A percentile compares a stretch with the other conserved stretches of the same genome.
These are phyloP conservation scores for Epistrophella euchroma DNA, from an alignment of 2,888 invertebrate species.

Conservation along the genomic window DNA sequence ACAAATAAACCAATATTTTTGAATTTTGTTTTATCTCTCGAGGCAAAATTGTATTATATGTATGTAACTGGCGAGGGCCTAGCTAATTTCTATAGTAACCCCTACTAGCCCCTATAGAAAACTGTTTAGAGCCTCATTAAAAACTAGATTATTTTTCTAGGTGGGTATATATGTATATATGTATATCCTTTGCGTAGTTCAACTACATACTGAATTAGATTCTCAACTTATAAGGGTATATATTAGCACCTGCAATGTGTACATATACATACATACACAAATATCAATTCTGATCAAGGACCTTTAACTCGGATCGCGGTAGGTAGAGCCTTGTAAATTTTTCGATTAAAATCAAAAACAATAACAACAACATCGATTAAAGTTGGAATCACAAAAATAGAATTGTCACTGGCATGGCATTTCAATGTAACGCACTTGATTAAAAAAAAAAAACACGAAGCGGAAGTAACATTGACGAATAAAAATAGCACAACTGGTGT, in stretches of 20 bases:
- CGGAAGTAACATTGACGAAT: slow-evolving; percentile 66
- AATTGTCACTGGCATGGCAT: slow-evolving; percentile 59
- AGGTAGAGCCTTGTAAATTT: slow-evolving; percentile 67
- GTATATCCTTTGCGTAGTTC: too few relatives aligned
- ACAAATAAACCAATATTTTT: too few relatives aligned
- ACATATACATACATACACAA: too few relatives aligned
- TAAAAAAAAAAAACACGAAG: slow-evolving; percentile 60
- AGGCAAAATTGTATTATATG: too few relatives aligned
- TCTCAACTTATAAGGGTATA: neutral
- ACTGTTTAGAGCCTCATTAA: too few relatives aligned
- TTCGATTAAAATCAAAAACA: slow-evolving; percentile 35
- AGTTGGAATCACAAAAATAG: slow-evolving; percentile 60
- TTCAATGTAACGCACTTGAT: slow-evolving; percentile 75
- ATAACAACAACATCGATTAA: slow-evolving; percentile 21
- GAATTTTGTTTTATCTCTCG: too few relatives aligned
- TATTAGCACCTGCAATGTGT: slow-evolving; percentile 36
- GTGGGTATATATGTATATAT: too few relatives aligned
- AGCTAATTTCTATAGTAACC: too few relatives aligned
- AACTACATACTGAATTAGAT: neutral
- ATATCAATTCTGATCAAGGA: slow-evolving; percentile 29
- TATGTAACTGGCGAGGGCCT: too few relatives aligned
- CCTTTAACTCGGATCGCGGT: slow-evolving; percentile 48
- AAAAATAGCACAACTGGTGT: slow-evolving; percentile 54
- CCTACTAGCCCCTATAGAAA: too few relatives aligned
- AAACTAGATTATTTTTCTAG: too few relatives aligned